A percentile compares a stretch with the other conserved stretches of the same genome.
Conservation (phyloP, 2,888 invertebrate species). For the Chymomyza fuscimana region DNA sequence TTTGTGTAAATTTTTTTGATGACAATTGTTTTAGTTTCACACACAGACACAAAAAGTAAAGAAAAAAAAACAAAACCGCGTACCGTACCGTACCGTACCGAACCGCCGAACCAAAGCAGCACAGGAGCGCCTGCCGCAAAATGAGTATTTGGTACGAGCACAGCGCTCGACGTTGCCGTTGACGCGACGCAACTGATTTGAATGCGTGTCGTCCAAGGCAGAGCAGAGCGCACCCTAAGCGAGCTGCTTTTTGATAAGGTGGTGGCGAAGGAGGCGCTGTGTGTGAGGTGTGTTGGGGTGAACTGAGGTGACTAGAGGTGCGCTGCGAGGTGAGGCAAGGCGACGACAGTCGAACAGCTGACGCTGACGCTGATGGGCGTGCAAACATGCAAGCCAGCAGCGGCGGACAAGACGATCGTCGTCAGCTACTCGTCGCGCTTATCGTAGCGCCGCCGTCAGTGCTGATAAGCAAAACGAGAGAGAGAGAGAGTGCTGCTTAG, state of each 20-base stretch:
- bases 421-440: background rate
- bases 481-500: background rate
- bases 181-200: conserved; percentile 67
- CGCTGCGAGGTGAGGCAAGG: background rate
- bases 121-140: background rate
- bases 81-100: background rate
- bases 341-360: conserved; percentile 23
- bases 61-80: background rate
- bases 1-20: no score
- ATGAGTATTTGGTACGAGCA: background rate
- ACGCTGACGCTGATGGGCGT: conserved; percentile 27
- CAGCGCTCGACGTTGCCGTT: conserved; percentile 9
- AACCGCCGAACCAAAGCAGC: background rate
- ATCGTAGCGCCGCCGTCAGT: background rate
- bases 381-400: background rate
- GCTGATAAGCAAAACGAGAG: background rate
- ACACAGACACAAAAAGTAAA: background rate
- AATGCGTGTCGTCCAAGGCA: conserved; percentile 27
- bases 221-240: background rate
- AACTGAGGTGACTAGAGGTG: background rate
- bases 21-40: no score
- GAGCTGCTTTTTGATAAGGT: background rate
- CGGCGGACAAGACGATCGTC: background rate
- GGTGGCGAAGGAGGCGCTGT: background rate
- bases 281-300: background rate